Percentiles rank a stretch among this genome's conserved stretches.
Conservation (phyloP, 2,797 vertebrate genomes). For the Characodon lateralis region DNA sequence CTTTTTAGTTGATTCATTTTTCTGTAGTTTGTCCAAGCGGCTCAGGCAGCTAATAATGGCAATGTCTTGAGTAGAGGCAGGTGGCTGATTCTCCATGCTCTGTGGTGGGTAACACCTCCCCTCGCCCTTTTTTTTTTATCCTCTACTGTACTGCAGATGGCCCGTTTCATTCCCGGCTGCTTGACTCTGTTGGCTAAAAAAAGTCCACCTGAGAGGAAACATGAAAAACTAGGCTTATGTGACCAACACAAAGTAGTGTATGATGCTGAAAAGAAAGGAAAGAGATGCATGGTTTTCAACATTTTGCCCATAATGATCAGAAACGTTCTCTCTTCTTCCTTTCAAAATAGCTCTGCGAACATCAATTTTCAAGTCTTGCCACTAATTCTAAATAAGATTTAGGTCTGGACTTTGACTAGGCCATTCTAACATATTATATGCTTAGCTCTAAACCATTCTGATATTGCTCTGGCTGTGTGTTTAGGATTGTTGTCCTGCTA, state of each 20-base stretch:
- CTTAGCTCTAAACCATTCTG: not conserved
- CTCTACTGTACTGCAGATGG: slow-evolving; percentile 43
- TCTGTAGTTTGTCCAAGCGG: slow-evolving; percentile 48
- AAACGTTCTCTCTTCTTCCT: not conserved
- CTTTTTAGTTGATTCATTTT: not conserved
- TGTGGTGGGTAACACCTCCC: not conserved
- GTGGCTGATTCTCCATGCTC: slow-evolving; percentile 55
- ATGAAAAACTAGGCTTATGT: not conserved
- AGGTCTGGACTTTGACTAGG: not conserved
- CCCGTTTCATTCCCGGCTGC: slow-evolving; percentile 21
- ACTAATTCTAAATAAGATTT: not conserved
- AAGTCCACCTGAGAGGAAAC: slow-evolving; percentile 27
- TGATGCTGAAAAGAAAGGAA: not conserved
- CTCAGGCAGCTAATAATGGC: slow-evolving; percentile 62
- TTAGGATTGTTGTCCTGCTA: not conserved
- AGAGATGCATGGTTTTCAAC: not conserved
- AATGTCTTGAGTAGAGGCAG: slow-evolving; percentile 59
- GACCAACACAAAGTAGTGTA: not conserved
- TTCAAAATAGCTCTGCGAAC: not conserved
- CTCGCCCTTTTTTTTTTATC: slow-evolving; percentile 2
- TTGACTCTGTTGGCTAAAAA: slow-evolving; percentile 18
- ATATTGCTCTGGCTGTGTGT: not conserved
- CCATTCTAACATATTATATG: not conserved
- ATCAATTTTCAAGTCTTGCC: not conserved
- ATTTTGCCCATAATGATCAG: not conserved